These are phyloP conservation scores for Ennomos fuscantarius DNA, from an alignment of 2,888 invertebrate species.

Conservation along the genomic window DNA sequence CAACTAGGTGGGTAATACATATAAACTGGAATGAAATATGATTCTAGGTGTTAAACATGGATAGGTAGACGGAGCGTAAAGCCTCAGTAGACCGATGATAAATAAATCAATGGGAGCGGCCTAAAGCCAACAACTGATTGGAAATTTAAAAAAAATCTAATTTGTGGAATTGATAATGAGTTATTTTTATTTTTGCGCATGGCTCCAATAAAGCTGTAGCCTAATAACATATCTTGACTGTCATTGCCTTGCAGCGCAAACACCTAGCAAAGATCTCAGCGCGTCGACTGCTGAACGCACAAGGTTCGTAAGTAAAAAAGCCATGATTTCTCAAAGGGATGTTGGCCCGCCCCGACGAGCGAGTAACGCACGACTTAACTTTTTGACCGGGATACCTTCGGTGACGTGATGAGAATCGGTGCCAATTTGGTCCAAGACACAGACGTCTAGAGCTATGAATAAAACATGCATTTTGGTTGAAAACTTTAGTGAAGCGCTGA, in stretches of 20 bases:
- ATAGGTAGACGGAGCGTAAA: too few species aligned
- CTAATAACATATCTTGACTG: background rate
- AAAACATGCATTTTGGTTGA: background rate
- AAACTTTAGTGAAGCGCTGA: too few species aligned
- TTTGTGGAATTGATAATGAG: background rate
- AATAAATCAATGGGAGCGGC: too few species aligned
- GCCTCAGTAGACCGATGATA: too few species aligned
- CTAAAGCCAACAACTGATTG: too few species aligned
- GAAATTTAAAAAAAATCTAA: too few species aligned
- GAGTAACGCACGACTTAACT: slow-evolving; percentile 78
- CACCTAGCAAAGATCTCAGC: slow-evolving; percentile 48
- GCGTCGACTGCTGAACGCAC: slow-evolving; percentile 45
- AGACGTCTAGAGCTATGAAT: slow-evolving; percentile 18
- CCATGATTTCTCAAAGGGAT: slow-evolving; percentile 82
- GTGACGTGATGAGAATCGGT: slow-evolving; percentile 74
- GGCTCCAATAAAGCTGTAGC: too few species aligned
- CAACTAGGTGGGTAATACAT: too few species aligned
- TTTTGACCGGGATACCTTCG: slow-evolving; percentile 81
- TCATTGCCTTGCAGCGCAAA: slow-evolving; percentile 23
- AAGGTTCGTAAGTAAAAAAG: slow-evolving; percentile 62
- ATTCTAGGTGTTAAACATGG: background rate
- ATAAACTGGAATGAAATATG: background rate
- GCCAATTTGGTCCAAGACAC: slow-evolving; percentile 40
- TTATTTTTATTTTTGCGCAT: background rate
- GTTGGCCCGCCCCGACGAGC: slow-evolving; percentile 50